These are phyloP conservation scores for Mesitornis unicolor DNA, from an alignment of 2,113 vertebrate species.

Conservation along the genomic window DNA sequence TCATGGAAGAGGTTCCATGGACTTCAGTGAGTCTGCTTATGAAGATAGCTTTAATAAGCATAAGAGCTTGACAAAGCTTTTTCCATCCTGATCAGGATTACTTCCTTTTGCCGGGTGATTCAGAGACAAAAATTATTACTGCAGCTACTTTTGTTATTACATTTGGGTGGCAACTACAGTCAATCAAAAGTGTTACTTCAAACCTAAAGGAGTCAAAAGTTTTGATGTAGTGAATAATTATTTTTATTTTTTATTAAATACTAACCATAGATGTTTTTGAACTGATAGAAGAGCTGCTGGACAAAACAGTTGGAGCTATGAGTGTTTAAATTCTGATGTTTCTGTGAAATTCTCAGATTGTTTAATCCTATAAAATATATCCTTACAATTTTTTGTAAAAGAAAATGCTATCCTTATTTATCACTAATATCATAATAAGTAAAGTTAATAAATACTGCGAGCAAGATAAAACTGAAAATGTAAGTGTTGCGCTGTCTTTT, in stretches of 20 bases:
- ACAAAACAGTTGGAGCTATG: constrained; percentile 49
- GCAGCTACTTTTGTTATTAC: constrained; percentile 37
- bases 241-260: constrained; percentile 40
- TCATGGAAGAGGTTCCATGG: neutral
- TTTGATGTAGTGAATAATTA: constrained; percentile 3
- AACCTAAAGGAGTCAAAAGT: neutral
- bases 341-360: constrained; percentile 77
- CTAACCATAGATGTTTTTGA: constrained; percentile 38
- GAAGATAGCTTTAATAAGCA: neutral
- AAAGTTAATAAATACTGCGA: constrained; percentile 70
- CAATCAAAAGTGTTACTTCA: neutral
- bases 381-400: constrained; percentile 72
- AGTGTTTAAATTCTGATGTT: constrained; percentile 72
- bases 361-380: constrained; percentile 57
- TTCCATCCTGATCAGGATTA: neutral
- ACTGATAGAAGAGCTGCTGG: constrained; percentile 43
- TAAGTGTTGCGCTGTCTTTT: constrained; percentile 44
- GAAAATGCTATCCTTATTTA: constrained; percentile 69
- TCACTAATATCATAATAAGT: constrained; percentile 51
- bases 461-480: constrained; percentile 37
- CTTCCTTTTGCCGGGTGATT: neutral
- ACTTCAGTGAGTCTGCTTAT: neutral
- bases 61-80: neutral
- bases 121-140: neutral
- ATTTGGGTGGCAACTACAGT: neutral